Conservation (phyloP, 2,797 vertebrate species). For the Garrulus glandarius region DNA sequence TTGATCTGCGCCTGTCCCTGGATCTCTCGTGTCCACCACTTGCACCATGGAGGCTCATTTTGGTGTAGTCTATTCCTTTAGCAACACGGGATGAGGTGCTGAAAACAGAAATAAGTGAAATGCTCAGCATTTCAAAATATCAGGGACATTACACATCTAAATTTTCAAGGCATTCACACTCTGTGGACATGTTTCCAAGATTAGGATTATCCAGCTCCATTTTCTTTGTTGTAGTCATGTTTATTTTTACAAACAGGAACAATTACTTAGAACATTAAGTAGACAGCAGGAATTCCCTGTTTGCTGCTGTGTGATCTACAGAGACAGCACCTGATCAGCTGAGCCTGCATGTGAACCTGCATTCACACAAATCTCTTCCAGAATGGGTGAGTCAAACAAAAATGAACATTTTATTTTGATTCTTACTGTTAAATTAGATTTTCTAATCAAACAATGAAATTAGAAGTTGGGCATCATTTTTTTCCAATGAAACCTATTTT, state of each 20-base stretch:
- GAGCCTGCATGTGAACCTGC: background rate
- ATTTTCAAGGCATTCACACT: background rate
- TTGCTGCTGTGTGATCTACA: background rate
- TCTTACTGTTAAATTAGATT: background rate
- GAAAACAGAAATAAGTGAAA: conserved; percentile 47
- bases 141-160: background rate
- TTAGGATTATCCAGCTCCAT: background rate
- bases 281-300: background rate
- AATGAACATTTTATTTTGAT: background rate
- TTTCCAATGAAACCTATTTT: background rate
- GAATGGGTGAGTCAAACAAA: background rate
- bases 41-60: conserved; percentile 95
- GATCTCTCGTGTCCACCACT: conserved; percentile 91
- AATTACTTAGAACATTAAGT: background rate
- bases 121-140: background rate
- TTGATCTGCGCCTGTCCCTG: conserved; percentile 93
- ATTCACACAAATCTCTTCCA: background rate
- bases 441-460: background rate
- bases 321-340: background rate
- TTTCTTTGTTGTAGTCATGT: background rate
- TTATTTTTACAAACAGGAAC: background rate
- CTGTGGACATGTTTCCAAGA: background rate
- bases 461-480: background rate
- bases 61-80: conserved; percentile 82
- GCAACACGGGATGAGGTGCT: conserved; percentile 83